Base-by-base conservation (phyloP, 2,797 vertebrate genomes). In the Euphonia xanthogaster region DNA sequence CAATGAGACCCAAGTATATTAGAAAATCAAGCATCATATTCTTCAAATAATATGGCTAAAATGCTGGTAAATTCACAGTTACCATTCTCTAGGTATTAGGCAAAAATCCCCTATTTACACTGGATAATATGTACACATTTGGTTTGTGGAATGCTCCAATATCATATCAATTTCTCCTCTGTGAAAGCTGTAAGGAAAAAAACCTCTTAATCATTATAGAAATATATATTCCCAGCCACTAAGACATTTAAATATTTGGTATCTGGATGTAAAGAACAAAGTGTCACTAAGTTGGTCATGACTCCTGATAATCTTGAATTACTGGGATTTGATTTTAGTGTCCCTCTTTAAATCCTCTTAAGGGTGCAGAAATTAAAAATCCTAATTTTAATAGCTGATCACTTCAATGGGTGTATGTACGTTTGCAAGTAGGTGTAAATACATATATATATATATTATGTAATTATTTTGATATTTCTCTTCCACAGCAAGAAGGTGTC, bases 1-100 rank as follows among this genome's bases (percentile, higher is more conserved):
- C 60, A 44, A 30, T 85, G 76, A 82, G 90, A 95, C 77, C 79
- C 89, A 80, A 86, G 51, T 85, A 91, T 71, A 48, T 85, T 84
- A 93, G 81, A 94, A 94, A 93, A 73, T 76, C 79, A 89, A 90
- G 91, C 65, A 92, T 90, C 63, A n/a, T 88, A 66, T 76, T 93
- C 88, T 92, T 96, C 76, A 89, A 91, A 71, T 96, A 93, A 86
- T 96, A 97, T 96, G 97, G 96, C 97, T 97, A 94, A 95, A 96
- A 93, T 88, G 84, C 94, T 97, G 96, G 94, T 88, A 97, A 94
- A 88, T 79, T 89, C 90, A 86, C 77, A 96, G 91, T 74, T 76
- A 82, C 76, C n/a, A 13, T 95, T 88, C 31, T 90, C 61, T 47
- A 85, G 50, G 81, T 86, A 90, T 80, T 84, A 89, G 86, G 85